Base-by-base conservation (phyloP, 2,888 invertebrate species). In the Synanthedon formicaeformis region DNA sequence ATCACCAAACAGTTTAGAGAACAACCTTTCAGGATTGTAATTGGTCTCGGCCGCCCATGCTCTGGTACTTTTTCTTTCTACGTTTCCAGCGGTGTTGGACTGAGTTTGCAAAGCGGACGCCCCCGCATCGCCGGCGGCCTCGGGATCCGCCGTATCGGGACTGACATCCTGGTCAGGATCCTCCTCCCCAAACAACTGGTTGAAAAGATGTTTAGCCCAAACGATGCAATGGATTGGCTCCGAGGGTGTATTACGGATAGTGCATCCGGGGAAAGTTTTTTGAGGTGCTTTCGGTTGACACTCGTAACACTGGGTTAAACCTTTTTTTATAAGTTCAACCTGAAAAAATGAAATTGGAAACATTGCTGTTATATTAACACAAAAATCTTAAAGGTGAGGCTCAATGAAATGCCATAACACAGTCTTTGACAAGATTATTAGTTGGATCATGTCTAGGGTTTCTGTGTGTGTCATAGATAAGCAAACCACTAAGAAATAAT, bases 211-310 rank as follows among this genome's bases (percentile, higher is more conserved):
- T 79, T 99, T 99, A 0, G 98, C 96, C 99, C 99, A 99, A 16
- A 99, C 98, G 62, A 99, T 97, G 77, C 99, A 99, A 81, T 99
- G 99, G 63, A 99, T 98, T 0, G 97, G 97, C 77, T 99, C 99
- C 0, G 98, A 98, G 0, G 99, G 99, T 0, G 99, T 99, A 75
- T 99, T 99, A 48, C 99, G 90, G 62, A 99, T 99, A 1, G 99
- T 99, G 76, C 99, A 99, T 0, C 98, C 98, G 0, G 99, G 99
- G 82, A 92, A 99, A 5, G 95, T 93, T 75, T 97, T 98, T 71
- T 96, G 96, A 14, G 93, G 90, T 6, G 95, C 92, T 78, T 97
- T 97, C 0, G 96, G 96, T 53, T 93, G 92, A 75, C 99, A 99
- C 78, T 99, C 99, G 67, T 98, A 99, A 78, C 99, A 99, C 69